Evolutionary conservation across 2,797 vertebrate species (phyloP).

Genomic region (Darevskia nairensis): DNA sequence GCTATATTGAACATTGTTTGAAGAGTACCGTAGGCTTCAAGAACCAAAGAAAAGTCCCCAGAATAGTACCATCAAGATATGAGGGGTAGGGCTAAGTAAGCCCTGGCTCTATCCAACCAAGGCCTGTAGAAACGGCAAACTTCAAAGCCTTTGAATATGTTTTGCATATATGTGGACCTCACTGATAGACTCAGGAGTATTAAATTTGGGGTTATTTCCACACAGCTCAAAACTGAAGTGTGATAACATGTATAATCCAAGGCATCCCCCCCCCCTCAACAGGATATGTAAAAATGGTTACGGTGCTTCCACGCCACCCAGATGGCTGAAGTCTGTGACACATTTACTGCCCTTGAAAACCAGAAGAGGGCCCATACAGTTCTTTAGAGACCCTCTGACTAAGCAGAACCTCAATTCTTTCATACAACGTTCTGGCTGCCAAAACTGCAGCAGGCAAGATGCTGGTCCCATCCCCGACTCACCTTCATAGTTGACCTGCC

Average conservation of each 20-base stretch:
- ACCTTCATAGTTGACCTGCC: slow-evolving; percentile 95
- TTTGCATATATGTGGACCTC: too few species aligned
- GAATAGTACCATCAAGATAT: neutral
- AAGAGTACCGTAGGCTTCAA: neutral
- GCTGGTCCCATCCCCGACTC: slow-evolving; percentile 27
- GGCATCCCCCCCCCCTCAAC: neutral
- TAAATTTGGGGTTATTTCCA: neutral
- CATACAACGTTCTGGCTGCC: neutral
- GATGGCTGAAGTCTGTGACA: neutral
- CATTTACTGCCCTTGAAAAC: too few species aligned
- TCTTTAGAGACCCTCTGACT: too few species aligned
- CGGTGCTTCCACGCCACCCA: neutral
- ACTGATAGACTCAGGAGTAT: too few species aligned
- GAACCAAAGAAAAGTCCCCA: neutral
- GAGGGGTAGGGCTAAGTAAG: too few species aligned
- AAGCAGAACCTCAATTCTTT: neutral
- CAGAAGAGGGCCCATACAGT: neutral
- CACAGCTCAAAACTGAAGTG: neutral
- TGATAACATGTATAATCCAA: neutral
- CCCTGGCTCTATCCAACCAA: neutral
- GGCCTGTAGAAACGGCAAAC: neutral
- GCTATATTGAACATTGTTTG: too few species aligned
- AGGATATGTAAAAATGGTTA: too few species aligned
- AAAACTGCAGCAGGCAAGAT: rapidly evolving
- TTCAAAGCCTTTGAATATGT: too few species aligned